A percentile compares a stretch with the other conserved stretches of the same genome.
These are phyloP conservation scores for Leptopilina drosophilae DNA, from an alignment of 2,888 invertebrate species.

Conservation along the genomic window DNA sequence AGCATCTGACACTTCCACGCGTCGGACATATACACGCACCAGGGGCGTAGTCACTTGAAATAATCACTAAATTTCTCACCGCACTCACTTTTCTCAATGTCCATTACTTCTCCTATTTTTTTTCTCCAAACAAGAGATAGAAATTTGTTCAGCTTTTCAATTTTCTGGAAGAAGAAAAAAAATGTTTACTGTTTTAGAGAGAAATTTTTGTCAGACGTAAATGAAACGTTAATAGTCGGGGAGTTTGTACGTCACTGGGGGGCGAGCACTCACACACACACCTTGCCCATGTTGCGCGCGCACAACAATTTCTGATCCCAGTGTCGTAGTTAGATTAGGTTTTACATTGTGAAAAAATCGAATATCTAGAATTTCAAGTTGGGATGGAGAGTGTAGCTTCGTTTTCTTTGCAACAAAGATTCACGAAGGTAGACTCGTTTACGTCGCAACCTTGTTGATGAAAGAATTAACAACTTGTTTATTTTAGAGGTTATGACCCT, in stretches of 20 bases:
- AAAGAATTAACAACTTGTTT: background rate
- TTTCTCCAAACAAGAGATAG: too few relatives aligned
- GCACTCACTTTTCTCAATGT: background rate
- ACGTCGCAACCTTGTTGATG: background rate
- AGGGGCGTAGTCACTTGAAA: background rate
- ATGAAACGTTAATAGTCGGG: background rate
- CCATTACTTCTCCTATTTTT: too few relatives aligned
- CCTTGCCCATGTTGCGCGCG: slow-evolving; percentile 64
- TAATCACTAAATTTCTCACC: background rate
- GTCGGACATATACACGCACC: slow-evolving; percentile 50
- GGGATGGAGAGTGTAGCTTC: background rate
- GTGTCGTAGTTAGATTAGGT: slow-evolving; percentile 54
- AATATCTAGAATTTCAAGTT: slow-evolving; percentile 14
- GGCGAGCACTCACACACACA: slow-evolving; percentile 47
- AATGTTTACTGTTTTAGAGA: background rate
- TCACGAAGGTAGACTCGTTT: background rate
- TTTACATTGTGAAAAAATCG: slow-evolving; percentile 42
- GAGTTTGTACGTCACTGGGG: slow-evolving; percentile 3
- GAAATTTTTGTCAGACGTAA: background rate
- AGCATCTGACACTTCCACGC: slow-evolving; percentile 51
- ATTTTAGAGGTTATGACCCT: background rate
- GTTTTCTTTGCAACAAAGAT: slow-evolving; percentile 5
- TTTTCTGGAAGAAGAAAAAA: background rate
- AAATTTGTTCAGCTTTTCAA: too few relatives aligned
- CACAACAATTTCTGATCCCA: slow-evolving; percentile 57